phyloP scores from a whole-genome alignment of 2,113 vertebrate genomes.

The Chaetodon auriga region DNA sequence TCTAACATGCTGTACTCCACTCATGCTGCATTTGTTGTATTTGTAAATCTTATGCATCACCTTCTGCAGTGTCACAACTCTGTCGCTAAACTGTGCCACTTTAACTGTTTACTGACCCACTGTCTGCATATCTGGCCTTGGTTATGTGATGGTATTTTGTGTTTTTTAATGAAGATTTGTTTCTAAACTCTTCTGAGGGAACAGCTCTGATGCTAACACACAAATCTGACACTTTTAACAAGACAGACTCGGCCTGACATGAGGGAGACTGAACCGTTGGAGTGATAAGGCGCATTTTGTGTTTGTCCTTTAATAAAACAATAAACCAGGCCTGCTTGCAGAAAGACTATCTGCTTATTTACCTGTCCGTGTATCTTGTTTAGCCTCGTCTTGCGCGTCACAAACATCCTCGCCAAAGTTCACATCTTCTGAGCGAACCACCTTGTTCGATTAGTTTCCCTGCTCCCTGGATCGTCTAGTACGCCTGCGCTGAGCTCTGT shows the following conservation, averaged over 20 bases:
- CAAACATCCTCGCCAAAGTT: neutral
- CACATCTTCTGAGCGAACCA: neutral
- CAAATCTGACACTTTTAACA: conserved; percentile 10
- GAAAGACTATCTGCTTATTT: neutral
- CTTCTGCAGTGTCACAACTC: neutral
- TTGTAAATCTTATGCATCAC: neutral
- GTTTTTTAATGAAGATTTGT: conserved; percentile 73
- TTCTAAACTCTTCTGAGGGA: conserved; percentile 68
- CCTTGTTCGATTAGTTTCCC: conserved; percentile 53
- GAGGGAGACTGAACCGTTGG: conserved; percentile 15
- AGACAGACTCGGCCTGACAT: neutral
- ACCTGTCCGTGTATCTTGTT: neutral
- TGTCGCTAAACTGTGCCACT: conserved; percentile 11
- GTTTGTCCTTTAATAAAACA: conserved; percentile 12
- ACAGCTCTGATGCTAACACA: conserved; percentile 64
- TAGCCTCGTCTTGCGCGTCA: neutral
- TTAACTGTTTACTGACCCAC: conserved; percentile 23
- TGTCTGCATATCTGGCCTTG: conserved; percentile 17
- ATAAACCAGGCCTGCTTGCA: conserved; percentile 6
- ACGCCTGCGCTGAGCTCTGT: conserved; percentile 43
- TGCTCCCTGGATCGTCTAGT: conserved; percentile 20
- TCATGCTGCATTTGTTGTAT: neutral
- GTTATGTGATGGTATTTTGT: conserved; percentile 13
- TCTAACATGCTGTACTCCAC: neutral
- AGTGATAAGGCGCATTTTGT: conserved; percentile 17